Base-by-base conservation (phyloP, 2,113 vertebrate genomes). In the Xiphias gladius region DNA sequence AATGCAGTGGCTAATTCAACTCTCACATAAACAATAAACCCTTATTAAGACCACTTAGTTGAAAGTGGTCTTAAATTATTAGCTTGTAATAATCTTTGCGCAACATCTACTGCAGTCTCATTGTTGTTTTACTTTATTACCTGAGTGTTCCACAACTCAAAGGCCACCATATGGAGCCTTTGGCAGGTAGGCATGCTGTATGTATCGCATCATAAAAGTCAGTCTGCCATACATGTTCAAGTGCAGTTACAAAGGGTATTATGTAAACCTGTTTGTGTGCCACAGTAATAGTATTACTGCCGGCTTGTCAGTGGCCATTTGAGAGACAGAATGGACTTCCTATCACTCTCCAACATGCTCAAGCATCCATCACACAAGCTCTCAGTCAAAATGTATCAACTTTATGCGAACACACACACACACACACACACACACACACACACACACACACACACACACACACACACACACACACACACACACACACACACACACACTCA, bases 131-230 rank as follows among this genome's bases (percentile, higher is more conserved):
- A 86, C 69, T 83, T 88, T 76, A 91, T 91, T 86, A 87, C 86
- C 85, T n/a, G 46, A 82, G 82, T 83, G 70, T 83, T 80, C 52
- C 14, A 10, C 39, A 43, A 72, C 66, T 77, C 57, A 86, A 87
- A 87, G 77, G 82, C 86, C 82, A 85, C 66, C 17, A 41, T 76
- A 73, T 83, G 41, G 30, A 83, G 73, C 74, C 87, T 86, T 90
- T 91, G 89, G 84, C 77, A 90, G 82, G 82, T 88, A 75, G 59
- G 28, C 63, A 39, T 22, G 16, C 39, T 65, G 83, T 77, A 86
- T 86, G 90, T 88, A 91, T 77, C 61, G 57, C 69, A 73, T 73
- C 81, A 78, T 93, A 90, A 93, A 91, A 91, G 79, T 87, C 84
- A 80, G 77, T 72, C 76, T 88, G 79, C 80, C 80, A 82, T 76